phyloP scores from a whole-genome alignment of 2,888 invertebrate species.

The Andrena camellia region DNA sequence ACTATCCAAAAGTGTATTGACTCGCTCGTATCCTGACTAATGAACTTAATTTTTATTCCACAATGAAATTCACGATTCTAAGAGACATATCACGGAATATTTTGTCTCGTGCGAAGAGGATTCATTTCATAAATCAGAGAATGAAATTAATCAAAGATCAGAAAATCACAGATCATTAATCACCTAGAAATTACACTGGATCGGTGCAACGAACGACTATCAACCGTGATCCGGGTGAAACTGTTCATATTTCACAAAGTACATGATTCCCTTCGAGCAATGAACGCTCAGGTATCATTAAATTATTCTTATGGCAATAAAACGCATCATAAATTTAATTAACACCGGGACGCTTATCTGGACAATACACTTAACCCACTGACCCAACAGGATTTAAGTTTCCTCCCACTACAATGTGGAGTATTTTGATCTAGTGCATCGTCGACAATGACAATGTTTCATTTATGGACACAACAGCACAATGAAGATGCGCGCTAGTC shows the following conservation, averaged over 20 bases:
- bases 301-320: neutral
- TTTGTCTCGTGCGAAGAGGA: neutral
- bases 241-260: neutral
- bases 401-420: neutral
- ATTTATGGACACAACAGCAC: neutral
- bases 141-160: neutral
- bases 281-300: neutral
- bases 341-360: neutral
- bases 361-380: neutral
- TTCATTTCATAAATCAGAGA: neutral
- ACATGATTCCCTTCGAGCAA: neutral
- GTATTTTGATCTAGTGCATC: neutral
- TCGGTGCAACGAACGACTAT: neutral
- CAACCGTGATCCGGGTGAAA: neutral
- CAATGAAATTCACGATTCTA: neutral
- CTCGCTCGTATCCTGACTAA: neutral
- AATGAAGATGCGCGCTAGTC: conserved; percentile 21
- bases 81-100: neutral
- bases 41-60: neutral
- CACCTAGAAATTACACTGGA: too few relatives aligned
- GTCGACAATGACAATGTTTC: neutral
- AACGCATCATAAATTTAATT: neutral
- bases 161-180: neutral
- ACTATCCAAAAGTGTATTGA: neutral
- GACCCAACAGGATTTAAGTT: neutral